Percentiles rank a stretch among this genome's conserved stretches.
These are phyloP conservation scores for Crenichthys baileyi DNA, from an alignment of 2,797 vertebrate genomes.

Conservation along the genomic window DNA sequence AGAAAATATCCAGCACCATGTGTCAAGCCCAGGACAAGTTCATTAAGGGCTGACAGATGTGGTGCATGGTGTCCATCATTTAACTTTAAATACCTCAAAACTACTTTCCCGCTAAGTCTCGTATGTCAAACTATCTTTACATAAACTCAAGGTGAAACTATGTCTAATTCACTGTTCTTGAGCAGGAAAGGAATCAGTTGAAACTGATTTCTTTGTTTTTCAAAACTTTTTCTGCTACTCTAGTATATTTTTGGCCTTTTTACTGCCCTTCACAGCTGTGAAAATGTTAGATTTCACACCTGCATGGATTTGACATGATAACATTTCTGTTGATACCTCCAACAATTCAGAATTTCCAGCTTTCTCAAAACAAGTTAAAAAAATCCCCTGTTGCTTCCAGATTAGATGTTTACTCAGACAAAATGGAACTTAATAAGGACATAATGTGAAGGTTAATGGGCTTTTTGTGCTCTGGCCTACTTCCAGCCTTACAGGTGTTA, in stretches of 20 bases:
- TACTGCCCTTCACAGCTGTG: not conserved
- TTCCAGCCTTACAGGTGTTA: slow-evolving; percentile 70
- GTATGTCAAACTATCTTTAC: too few species aligned
- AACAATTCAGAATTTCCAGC: not conserved
- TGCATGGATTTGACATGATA: not conserved
- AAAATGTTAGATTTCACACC: not conserved
- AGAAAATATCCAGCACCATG: not conserved
- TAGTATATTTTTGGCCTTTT: not conserved
- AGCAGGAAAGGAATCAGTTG: not conserved
- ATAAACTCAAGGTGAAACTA: too few species aligned
- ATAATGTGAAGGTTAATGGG: slow-evolving; percentile 66
- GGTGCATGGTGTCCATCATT: not conserved
- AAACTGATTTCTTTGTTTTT: not conserved
- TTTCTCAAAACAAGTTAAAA: slow-evolving; percentile 4
- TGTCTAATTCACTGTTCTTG: not conserved
- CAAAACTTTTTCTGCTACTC: not conserved
- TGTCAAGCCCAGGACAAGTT: not conserved
- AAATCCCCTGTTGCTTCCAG: not conserved
- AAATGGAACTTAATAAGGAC: slow-evolving; percentile 18
- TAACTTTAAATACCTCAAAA: not conserved
- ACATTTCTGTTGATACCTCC: not conserved
- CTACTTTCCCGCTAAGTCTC: not conserved
- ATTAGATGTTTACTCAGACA: not conserved
- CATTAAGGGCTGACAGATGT: not conserved
- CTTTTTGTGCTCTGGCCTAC: slow-evolving; percentile 50